Base-by-base conservation (phyloP, 1,140 invertebrate genomes). In the Camponotus pennsylvanicus region DNA sequence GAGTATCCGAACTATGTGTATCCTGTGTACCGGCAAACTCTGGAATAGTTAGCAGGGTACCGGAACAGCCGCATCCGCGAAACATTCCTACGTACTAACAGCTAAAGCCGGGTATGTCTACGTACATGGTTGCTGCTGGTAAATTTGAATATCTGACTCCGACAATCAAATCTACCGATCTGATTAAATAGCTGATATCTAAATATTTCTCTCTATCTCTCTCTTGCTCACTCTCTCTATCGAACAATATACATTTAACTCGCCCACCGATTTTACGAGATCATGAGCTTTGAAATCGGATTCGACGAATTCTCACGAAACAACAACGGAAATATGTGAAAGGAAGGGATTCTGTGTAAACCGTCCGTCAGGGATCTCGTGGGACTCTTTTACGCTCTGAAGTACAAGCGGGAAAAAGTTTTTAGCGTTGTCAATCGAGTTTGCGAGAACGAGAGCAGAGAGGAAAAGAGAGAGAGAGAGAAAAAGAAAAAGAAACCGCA, bases 381-480 rank as follows among this genome's bases (percentile, higher is more conserved):
- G 59, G 27, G 69, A 37, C 55, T 49, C 40, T 37, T 61, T 83
- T 15, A 52, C n/a, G 9, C 40, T 73, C 13, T n/a, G 21, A 73
- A 73, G 67, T 73, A 40, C 69, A 75, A 83, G 79, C 32, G 73
- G 55, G 40, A 61, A 63, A 61, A 83, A 75, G 69, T 83, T 83
- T 61, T 40, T 42, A n/a, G 32, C 67, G n/a, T 27, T 13, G 40
- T 45, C 69, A 52, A 82, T n/a, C 27, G 57, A 73, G 55, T 82
- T 71, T 34, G 21, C 64, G 21, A 8, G 40, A 15, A 2, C 18
- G n/a, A 37, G 27, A 64, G 9, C 13, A 42, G 34, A 63, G 27
- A 63, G 40, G 21, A 37, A 45, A 42, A 27, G 40, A 45, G 13
- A 49, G 32, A 34, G 64, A 13, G 3, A 79, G 63, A 52, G 2